A percentile compares a stretch with the other conserved stretches of the same genome.
Evolutionary conservation across 2,113 vertebrate species (phyloP).

Genomic region (Corythornis vintsioides): DNA sequence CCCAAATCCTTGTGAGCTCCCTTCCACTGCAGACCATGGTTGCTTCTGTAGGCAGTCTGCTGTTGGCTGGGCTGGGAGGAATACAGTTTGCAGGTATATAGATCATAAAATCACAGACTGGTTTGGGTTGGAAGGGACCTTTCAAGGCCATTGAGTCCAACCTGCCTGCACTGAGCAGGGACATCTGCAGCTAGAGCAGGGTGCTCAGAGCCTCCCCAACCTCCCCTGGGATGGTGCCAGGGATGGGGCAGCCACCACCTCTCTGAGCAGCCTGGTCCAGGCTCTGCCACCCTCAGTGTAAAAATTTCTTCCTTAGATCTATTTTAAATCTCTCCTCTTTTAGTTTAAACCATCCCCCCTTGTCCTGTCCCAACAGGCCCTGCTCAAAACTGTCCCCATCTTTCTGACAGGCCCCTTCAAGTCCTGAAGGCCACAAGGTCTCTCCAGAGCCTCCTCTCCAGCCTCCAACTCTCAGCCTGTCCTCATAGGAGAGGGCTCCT

Average conservation of each 20-base stretch:
- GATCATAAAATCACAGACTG: too few species aligned
- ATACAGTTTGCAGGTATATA: not conserved
- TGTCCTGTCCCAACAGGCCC: not conserved
- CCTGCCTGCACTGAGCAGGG: not conserved
- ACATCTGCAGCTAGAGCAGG: not conserved
- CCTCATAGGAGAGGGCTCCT: not conserved
- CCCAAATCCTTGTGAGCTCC: not conserved
- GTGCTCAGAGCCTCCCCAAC: not conserved
- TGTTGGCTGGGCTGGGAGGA: not conserved
- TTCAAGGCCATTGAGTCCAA: not conserved
- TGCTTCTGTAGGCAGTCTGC: not conserved
- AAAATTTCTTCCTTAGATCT: not conserved
- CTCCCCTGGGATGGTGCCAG: not conserved
- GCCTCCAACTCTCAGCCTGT: not conserved
- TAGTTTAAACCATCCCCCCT: not conserved
- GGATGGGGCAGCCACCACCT: not conserved
- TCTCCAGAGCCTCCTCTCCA: not conserved
- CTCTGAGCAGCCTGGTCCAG: not conserved
- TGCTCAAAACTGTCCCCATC: not conserved
- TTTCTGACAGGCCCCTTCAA: not conserved
- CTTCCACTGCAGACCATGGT: not conserved
- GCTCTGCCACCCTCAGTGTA: not conserved
- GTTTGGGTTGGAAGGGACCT: not conserved
- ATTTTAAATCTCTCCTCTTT: not conserved
- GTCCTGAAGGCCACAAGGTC: not conserved